Evolutionary conservation across 2,888 invertebrate genomes (phyloP).

Genomic region (Noctua janthe): DNA sequence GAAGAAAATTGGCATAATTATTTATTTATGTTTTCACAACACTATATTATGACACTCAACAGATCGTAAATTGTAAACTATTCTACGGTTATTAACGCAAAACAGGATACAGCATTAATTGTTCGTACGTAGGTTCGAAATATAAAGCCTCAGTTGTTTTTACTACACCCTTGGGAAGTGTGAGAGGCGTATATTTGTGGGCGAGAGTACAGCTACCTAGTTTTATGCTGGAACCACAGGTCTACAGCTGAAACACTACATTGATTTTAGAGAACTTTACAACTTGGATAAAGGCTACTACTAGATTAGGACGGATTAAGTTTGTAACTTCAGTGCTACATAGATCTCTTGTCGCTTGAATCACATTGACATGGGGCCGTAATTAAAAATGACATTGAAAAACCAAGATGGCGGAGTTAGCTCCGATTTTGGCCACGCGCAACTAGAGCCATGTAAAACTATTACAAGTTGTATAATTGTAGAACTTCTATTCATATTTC

Average conservation of each 20-base stretch:
- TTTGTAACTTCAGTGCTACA: not conserved
- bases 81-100: not conserved
- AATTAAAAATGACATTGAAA: not conserved
- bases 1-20: not conserved
- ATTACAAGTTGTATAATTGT: not conserved
- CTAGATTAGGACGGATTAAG: not conserved
- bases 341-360: not conserved
- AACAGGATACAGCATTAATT: not conserved
- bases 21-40: not conserved
- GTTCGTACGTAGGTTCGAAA: not conserved
- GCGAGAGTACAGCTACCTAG: not conserved
- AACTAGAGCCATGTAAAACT: not conserved
- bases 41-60: no score
- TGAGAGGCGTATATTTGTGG: not conserved
- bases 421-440: not conserved
- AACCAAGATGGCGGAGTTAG: not conserved
- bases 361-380: not conserved
- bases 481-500: not conserved
- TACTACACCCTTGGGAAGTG: slow-evolving; percentile 17
- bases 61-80: not conserved
- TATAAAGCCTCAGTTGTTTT: slow-evolving; percentile 13
- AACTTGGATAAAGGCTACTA: not conserved
- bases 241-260: slow-evolving; percentile 5
- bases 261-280: slow-evolving; percentile 8
- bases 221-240: slow-evolving; percentile 2